Conservation (phyloP, 2,888 invertebrate species). For the Achlya flavicornis region DNA sequence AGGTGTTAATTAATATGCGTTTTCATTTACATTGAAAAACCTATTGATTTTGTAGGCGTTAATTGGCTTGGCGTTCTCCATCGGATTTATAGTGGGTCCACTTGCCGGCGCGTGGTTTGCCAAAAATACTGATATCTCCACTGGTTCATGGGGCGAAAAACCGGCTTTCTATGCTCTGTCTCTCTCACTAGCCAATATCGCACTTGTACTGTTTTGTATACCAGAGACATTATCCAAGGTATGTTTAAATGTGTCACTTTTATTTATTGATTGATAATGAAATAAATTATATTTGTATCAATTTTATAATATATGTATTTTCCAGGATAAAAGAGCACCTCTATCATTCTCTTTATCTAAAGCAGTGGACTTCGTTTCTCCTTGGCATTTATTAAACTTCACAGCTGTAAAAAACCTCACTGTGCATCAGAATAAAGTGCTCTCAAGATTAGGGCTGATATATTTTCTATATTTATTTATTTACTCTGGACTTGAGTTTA, state of each 20-base stretch:
- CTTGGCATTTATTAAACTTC: constrained; percentile 81
- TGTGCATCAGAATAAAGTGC: constrained; percentile 84
- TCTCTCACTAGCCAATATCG: constrained; percentile 90
- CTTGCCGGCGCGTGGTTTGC: constrained; percentile 96
- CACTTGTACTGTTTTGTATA: constrained; percentile 88
- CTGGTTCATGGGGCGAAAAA: constrained; percentile 89
- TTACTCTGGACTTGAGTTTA: constrained; percentile 98
- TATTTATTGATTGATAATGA: background rate
- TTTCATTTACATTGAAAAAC: background rate
- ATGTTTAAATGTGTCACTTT: constrained; percentile 27
- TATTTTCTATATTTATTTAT: constrained; percentile 97
- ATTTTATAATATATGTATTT: constrained; percentile 37
- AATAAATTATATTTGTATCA: constrained; percentile 3
- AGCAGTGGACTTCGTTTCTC: constrained; percentile 80
- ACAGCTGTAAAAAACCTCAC: constrained; percentile 87
- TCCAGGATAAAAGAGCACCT: constrained; percentile 88
- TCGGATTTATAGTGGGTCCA: constrained; percentile 98
- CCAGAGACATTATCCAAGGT: constrained; percentile 93
- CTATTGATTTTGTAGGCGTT: constrained; percentile 88
- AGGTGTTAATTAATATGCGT: background rate
- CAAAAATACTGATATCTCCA: constrained; percentile 80
- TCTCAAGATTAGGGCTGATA: constrained; percentile 88
- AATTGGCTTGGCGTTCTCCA: constrained; percentile 97
- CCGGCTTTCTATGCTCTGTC: constrained; percentile 91
- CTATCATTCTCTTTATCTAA: constrained; percentile 87